phyloP scores from a whole-genome alignment of 1,140 invertebrate genomes.

The Stegodyphus mimosarum region DNA sequence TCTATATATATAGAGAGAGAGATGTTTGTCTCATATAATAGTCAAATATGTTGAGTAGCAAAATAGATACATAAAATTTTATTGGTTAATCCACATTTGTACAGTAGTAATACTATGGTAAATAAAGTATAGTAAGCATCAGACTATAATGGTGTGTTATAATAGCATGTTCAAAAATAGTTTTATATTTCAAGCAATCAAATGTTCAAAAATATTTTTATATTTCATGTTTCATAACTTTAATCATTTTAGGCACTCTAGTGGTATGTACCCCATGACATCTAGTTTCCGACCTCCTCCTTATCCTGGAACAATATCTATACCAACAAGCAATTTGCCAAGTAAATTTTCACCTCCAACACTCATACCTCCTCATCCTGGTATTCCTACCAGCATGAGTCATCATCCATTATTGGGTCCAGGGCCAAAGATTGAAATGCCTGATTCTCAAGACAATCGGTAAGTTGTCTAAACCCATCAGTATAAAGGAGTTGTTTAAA shows the following conservation, averaged over 20 bases:
- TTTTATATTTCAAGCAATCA: too few relatives aligned
- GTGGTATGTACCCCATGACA: conserved; percentile 36
- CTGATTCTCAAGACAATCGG: conserved; percentile 12
- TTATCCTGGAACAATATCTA: not conserved
- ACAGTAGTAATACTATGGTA: too few relatives aligned
- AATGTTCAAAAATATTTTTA: too few relatives aligned
- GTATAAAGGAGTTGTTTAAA: too few relatives aligned
- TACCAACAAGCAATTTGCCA: not conserved
- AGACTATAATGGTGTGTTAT: not conserved
- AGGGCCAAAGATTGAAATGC: conserved; percentile 28
- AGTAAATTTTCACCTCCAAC: conserved; percentile 27
- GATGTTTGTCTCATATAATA: too few relatives aligned
- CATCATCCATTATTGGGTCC: conserved; percentile 23
- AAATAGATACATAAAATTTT: too few relatives aligned
- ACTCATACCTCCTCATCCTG: conserved; percentile 15
- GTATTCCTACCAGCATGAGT: not conserved
- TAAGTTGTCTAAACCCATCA: not conserved
- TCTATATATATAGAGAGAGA: too few relatives aligned
- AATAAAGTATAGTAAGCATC: not conserved
- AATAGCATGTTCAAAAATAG: too few relatives aligned
- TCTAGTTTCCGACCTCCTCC: conserved; percentile 18
- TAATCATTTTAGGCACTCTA: conserved; percentile 3
- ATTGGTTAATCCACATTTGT: too few relatives aligned
- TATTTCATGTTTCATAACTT: too few relatives aligned
- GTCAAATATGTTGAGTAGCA: too few relatives aligned